Evolutionary conservation across 2,797 vertebrate genomes (phyloP).

Genomic region (Babyrousa celebensis): DNA sequence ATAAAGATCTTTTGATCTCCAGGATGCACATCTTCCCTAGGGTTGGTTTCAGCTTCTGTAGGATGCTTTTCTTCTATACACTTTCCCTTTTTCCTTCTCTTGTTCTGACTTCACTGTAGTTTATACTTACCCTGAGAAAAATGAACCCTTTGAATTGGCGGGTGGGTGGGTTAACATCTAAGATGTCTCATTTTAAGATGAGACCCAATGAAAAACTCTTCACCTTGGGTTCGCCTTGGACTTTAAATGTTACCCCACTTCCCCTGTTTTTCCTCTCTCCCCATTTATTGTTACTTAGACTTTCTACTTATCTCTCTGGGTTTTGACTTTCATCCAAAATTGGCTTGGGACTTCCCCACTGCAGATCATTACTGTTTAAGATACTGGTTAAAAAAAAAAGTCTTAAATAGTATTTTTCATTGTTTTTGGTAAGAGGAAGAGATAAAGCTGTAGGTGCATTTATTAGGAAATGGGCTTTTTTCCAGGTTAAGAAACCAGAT

Average conservation of each 20-base stretch:
- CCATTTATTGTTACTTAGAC: background rate
- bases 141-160: background rate
- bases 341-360: background rate
- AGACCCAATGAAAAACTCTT: background rate
- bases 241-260: slow-evolving; percentile 10
- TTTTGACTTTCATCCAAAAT: slow-evolving; percentile 24
- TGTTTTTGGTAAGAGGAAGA: slow-evolving; percentile 20
- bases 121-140: background rate
- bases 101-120: slow-evolving; percentile 20
- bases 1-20: background rate
- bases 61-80: background rate
- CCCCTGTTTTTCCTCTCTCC: background rate
- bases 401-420: slow-evolving; percentile 48
- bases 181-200: background rate
- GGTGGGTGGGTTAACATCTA: background rate
- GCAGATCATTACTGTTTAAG: slow-evolving; percentile 38
- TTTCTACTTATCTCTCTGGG: slow-evolving; percentile 24
- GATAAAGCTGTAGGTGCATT: slow-evolving; percentile 59
- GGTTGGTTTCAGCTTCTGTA: slow-evolving; percentile 4
- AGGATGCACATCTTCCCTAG: background rate
- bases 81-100: background rate
- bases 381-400: background rate
- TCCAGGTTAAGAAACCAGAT: background rate
- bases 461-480: slow-evolving; percentile 52
- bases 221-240: background rate